A percentile compares a stretch with the other conserved stretches of the same genome.
Evolutionary conservation across 2,113 vertebrate species (phyloP).

Genomic region (Dicerorhinus sumatrensis): DNA sequence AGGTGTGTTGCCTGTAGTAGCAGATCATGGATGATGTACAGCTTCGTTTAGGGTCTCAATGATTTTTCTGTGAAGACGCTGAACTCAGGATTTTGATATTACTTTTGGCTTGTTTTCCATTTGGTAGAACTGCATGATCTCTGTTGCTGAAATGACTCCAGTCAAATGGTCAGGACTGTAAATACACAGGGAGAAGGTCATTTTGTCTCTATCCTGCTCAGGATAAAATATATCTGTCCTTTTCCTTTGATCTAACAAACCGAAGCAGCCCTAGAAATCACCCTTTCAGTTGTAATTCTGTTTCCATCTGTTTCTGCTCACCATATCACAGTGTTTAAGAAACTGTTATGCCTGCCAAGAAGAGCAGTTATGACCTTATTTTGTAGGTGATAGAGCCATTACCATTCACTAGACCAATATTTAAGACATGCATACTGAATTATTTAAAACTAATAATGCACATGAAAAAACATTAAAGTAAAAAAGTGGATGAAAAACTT

Average conservation of each 20-base stretch:
- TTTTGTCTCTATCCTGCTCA: conserved; percentile 60
- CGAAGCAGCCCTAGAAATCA: conserved; percentile 25
- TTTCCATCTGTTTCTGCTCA: conserved; percentile 67
- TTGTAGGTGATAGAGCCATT: conserved; percentile 37
- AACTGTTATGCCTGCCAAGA: conserved; percentile 57
- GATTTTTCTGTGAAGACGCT: conserved; percentile 17
- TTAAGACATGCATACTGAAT: conserved; percentile 52
- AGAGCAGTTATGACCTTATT: conserved; percentile 58
- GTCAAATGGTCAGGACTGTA: conserved; percentile 61
- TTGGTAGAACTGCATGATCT: conserved; percentile 21
- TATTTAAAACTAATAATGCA: conserved; percentile 71
- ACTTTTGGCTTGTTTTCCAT: conserved; percentile 63
- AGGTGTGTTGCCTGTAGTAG: not conserved
- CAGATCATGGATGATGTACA: not conserved
- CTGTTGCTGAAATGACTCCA: conserved; percentile 70
- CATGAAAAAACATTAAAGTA: conserved; percentile 43
- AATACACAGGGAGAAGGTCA: conserved; percentile 44
- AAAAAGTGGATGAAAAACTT: conserved; percentile 55
- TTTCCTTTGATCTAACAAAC: conserved; percentile 70
- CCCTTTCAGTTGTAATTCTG: conserved; percentile 51
- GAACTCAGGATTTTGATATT: conserved; percentile 2
- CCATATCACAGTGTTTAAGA: conserved; percentile 49
- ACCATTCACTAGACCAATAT: conserved; percentile 45
- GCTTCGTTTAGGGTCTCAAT: not conserved
- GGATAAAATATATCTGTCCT: conserved; percentile 61